A percentile compares a stretch with the other conserved stretches of the same genome.
phyloP scores from a whole-genome alignment of 2,113 vertebrate genomes.

The Tympanuchus pallidicinctus region DNA sequence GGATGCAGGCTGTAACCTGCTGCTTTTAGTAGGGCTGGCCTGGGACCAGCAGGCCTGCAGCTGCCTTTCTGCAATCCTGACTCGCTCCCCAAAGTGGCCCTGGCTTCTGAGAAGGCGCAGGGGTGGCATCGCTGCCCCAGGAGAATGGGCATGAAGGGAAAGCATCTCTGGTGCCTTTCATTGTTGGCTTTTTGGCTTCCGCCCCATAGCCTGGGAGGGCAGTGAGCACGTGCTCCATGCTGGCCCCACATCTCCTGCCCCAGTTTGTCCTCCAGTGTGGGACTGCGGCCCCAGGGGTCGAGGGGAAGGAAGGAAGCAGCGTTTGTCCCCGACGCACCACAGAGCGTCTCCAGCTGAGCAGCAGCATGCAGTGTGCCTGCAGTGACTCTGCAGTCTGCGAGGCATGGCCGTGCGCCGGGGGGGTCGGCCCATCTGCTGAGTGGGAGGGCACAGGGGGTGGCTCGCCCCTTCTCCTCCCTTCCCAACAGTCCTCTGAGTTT shows the following conservation, averaged over 20 bases:
- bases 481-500: not conserved
- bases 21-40: not conserved
- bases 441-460: not conserved
- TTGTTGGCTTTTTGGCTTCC: not conserved
- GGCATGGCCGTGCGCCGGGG: not conserved
- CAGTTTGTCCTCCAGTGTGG: not conserved
- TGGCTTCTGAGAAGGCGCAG: accelerated
- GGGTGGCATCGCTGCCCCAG: not conserved
- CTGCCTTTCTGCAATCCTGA: not conserved
- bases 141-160: not conserved
- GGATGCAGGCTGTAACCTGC: not conserved
- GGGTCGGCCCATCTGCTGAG: not conserved
- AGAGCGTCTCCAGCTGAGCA: slow-evolving; percentile 33
- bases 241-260: not conserved
- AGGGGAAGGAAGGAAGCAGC: not conserved
- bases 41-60: accelerated
- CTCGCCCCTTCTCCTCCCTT: not conserved
- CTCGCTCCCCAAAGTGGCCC: not conserved
- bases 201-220: not conserved
- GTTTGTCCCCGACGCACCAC: not conserved
- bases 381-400: slow-evolving; percentile 72
- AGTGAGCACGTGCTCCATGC: accelerated
- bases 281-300: not conserved
- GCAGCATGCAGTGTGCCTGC: slow-evolving; percentile 1
- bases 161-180: not conserved